Conservation (phyloP, 1,140 invertebrate species). For the Daktulosphaira vitifoliae region DNA sequence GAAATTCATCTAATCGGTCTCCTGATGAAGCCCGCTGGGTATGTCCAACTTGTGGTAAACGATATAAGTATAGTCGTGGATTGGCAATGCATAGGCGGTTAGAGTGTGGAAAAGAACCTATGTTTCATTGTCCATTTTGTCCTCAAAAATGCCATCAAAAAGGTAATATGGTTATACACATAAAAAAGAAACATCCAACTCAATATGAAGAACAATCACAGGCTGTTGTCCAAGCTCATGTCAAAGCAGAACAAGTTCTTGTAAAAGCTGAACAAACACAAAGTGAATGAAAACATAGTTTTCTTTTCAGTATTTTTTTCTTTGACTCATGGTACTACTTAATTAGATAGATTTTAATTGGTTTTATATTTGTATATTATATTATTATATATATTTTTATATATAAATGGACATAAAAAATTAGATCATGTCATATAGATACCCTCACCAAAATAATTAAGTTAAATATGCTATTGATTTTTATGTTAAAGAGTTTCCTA, state of each 20-base stretch:
- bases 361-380: conserved; percentile 14
- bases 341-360: conserved; percentile 10
- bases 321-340: conserved; percentile 24
- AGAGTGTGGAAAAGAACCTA: conserved; percentile 38
- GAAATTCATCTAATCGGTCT: conserved; percentile 31
- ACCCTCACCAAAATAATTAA: no score
- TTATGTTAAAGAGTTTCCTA: neutral
- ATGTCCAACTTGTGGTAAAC: conserved; percentile 37
- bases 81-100: conserved; percentile 37
- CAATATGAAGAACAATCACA: conserved; percentile 29
- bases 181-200: conserved; percentile 37
- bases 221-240: conserved; percentile 27
- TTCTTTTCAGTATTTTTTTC: conserved; percentile 23
- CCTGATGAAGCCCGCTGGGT: conserved; percentile 36
- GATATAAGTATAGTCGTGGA: conserved; percentile 37
- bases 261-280: conserved; percentile 14
- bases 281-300: neutral
- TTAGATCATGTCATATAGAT: conserved; percentile 17
- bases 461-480: conserved; percentile 1
- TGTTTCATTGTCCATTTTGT: conserved; percentile 38
- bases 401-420: neutral
- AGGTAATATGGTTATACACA: conserved; percentile 37
- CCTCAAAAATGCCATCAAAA: conserved; percentile 38
- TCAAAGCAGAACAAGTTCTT: conserved; percentile 30
- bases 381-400: neutral